phyloP scores from a whole-genome alignment of 2,113 vertebrate genomes.

The Hemiscyllium ocellatum region DNA sequence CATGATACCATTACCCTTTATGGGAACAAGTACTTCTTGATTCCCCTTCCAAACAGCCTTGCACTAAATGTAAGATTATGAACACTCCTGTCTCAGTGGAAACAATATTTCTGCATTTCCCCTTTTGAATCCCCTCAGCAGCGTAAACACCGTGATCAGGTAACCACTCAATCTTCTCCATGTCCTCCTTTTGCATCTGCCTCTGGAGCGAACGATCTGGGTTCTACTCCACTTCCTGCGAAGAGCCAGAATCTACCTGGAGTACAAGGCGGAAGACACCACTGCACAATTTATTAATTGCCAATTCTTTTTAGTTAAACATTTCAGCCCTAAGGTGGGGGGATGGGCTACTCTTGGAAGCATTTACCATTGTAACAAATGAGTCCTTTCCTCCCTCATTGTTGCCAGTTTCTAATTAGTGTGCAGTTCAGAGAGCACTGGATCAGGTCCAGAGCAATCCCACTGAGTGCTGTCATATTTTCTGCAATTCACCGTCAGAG shows the following conservation, averaged over 20 bases:
- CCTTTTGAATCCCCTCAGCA: neutral
- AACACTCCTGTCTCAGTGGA: too few relatives aligned
- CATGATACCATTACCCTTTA: neutral
- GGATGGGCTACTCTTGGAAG: neutral
- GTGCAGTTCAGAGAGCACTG: conserved; percentile 20
- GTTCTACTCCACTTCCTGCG: neutral
- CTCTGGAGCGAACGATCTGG: neutral
- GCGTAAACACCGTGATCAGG: neutral
- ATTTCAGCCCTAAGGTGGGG: neutral
- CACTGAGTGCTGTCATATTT: conserved; percentile 37
- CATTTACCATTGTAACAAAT: conserved; percentile 30
- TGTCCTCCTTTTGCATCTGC: neutral
- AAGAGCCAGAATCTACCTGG: neutral
- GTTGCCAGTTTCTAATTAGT: conserved; percentile 33
- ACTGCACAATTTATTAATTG: neutral
- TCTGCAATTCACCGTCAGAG: conserved; percentile 10
- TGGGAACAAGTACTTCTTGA: neutral
- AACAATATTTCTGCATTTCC: neutral
- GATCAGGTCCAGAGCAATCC: conserved; percentile 29
- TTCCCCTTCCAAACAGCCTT: neutral
- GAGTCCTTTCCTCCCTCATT: neutral
- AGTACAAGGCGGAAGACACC: neutral
- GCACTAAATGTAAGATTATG: neutral
- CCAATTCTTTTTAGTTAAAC: neutral
- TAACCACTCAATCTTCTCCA: neutral